Evolutionary conservation across 2,797 vertebrate species (phyloP), one percentile per base, ranked within the genome.

Genomic region (Ceryle rudis): DNA sequence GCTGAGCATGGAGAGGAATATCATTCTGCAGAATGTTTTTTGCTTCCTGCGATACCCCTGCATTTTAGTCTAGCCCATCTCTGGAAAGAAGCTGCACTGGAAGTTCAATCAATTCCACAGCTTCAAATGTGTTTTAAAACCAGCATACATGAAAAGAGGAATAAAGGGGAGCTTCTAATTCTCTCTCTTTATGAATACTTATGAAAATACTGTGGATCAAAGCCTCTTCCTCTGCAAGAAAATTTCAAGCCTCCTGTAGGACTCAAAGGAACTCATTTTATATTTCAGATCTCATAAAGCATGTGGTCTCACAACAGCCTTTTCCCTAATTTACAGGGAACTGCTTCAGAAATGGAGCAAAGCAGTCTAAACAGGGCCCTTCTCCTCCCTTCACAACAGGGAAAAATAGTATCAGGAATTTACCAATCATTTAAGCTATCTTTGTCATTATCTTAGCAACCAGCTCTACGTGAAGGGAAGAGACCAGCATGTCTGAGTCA

Each of bases 111-210:
- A 78, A 22, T 92, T 90, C 79, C 49, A 82, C 61, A 85, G 79
- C 80, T 96, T 94, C 84, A 92, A 94, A 95, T 84, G n/a, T 66
- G 64, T 93, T 96, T 95, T 80, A 88, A 95, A 96, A 91, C 66
- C 44, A 91, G 71, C 23, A 23, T 29, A 95, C 70, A 91, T 79
- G 25, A 96, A 95, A 95, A 90, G 31, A 8, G 14, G 54, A 92
- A 92, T 70, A 96, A 95, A 93, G 94, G 71, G 66, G 57, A 88
- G 57, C 57, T 81, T 94, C 87, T 95, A 97, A 95, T 94, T 96
- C 90, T 69, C 31, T 79, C 74, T 87, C 86, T 82, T 95, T 94
- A 97, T 95, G 81, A 96, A 97, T 93, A 95, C 88, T 96, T 96
- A 95, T 81, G 85, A 95, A 96, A 96, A 96, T 91, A 91, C 16